These are phyloP conservation scores for Cosmia pyralina DNA, from an alignment of 2,888 invertebrate genomes.

Conservation along the genomic window DNA sequence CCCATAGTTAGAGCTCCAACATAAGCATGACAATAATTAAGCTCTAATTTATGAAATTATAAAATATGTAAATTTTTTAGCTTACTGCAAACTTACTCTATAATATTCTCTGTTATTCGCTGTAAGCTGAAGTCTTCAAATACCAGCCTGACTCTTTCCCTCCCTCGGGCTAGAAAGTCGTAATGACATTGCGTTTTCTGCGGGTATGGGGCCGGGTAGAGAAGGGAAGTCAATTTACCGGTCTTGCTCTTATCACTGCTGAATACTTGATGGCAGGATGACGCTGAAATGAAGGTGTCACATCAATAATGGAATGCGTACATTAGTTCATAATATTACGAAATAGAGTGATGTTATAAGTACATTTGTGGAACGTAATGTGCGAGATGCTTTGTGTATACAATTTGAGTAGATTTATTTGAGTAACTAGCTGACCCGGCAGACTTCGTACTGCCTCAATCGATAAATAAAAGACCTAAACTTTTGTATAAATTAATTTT, in stretches of 20 bases:
- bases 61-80: not conserved
- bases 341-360: not conserved
- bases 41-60: not conserved
- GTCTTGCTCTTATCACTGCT: slow-evolving; percentile 94
- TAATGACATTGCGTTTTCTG: slow-evolving; percentile 95
- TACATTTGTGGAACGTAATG: slow-evolving; percentile 22
- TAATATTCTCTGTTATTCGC: slow-evolving; percentile 90
- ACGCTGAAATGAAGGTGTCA: slow-evolving; percentile 88
- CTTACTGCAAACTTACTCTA: slow-evolving; percentile 90
- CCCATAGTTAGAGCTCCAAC: not conserved
- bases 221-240: slow-evolving; percentile 95
- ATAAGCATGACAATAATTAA: not conserved
- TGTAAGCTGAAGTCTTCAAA: slow-evolving; percentile 96
- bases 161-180: slow-evolving; percentile 95
- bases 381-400: slow-evolving; percentile 18
- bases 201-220: slow-evolving; percentile 95
- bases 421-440: too few species aligned
- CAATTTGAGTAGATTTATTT: slow-evolving; percentile 9
- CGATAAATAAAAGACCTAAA: too few species aligned
- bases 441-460: too few species aligned
- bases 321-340: slow-evolving; percentile 22
- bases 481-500: too few species aligned
- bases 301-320: slow-evolving; percentile 42
- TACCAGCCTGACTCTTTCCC: slow-evolving; percentile 95
- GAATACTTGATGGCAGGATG: slow-evolving; percentile 94